These are phyloP conservation scores for Parotocinclus haroldoi DNA, from an alignment of 2,797 vertebrate genomes.

Conservation along the genomic window DNA sequence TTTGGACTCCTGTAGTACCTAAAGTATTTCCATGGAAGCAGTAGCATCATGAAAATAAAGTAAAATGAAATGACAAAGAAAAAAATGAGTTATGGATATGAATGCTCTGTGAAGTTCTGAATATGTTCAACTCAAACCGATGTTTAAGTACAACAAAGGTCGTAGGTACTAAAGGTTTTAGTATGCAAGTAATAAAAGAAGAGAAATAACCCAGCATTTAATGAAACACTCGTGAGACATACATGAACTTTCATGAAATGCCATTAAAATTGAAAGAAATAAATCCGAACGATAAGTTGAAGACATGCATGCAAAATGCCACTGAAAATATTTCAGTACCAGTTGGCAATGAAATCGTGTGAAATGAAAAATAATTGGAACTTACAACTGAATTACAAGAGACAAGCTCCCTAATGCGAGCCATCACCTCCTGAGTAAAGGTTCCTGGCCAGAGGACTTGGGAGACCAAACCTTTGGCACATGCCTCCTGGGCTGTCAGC, in stretches of 20 bases:
- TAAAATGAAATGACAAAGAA: slow-evolving; percentile 42
- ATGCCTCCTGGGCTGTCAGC: slow-evolving; percentile 93
- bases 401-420: slow-evolving; percentile 91
- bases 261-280: slow-evolving; percentile 1
- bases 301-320: background rate
- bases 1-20: slow-evolving; percentile 96
- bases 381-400: slow-evolving; percentile 86
- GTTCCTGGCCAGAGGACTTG: slow-evolving; percentile 97
- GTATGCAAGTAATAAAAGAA: too few relatives aligned
- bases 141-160: too few relatives aligned
- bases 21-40: slow-evolving; percentile 18
- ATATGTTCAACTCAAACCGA: too few relatives aligned
- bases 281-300: slow-evolving; percentile 6
- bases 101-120: too few relatives aligned
- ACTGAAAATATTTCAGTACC: background rate
- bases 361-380: slow-evolving; percentile 49
- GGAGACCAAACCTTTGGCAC: slow-evolving; percentile 91
- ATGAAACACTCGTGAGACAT: too few relatives aligned
- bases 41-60: slow-evolving; percentile 22
- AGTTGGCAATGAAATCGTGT: background rate
- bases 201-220: too few relatives aligned
- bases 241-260: slow-evolving; percentile 32
- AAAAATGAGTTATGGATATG: slow-evolving; percentile 28
- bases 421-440: slow-evolving; percentile 95
- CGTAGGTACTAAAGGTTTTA: too few relatives aligned